These are phyloP conservation scores for Montipora cactus DNA, from an alignment of 64 coral and sea anemone species.

Conservation along the genomic window DNA sequence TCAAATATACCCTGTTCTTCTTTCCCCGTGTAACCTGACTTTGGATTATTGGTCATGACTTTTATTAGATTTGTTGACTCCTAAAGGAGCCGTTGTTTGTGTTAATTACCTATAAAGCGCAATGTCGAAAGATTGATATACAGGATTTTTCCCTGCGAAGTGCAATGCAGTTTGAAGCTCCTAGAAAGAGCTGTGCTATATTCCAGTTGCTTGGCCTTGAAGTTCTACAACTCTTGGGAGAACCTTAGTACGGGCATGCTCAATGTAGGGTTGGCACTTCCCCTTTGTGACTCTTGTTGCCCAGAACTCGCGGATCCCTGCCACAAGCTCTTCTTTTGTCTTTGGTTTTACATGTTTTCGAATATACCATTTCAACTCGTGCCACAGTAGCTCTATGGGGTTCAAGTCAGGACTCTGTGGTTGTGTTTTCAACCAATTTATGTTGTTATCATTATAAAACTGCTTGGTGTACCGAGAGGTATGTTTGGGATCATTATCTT, in stretches of 20 bases:
- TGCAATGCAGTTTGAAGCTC: background rate
- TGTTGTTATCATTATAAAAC: background rate
- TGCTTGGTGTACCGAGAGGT: slow-evolving; percentile 3
- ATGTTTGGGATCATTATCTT: slow-evolving; percentile 38
- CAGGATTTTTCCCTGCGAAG: background rate
- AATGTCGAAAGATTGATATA: no score
- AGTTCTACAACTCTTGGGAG: background rate
- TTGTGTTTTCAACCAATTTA: background rate
- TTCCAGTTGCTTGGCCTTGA: background rate
- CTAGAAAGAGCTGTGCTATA: background rate
- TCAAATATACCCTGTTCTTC: background rate
- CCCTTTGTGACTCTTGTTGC: background rate
- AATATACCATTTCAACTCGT: slow-evolving; percentile 4
- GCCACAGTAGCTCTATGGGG: slow-evolving; percentile 5
- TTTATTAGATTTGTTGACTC: slow-evolving; percentile 1
- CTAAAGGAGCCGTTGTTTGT: slow-evolving; percentile 36
- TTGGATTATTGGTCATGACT: background rate
- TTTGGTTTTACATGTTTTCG: slow-evolving; percentile 16
- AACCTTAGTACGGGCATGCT: background rate
- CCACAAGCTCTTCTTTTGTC: slow-evolving; percentile 9
- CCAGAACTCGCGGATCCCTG: slow-evolving; percentile 18
- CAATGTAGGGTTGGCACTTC: background rate
- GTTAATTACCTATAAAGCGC: no score
- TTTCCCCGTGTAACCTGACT: background rate
- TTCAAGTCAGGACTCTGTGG: background rate